Percentiles rank a stretch among this genome's conserved stretches.
Conservation (phyloP, 2,113 vertebrate species). For the Hippopotamus amphibius region DNA sequence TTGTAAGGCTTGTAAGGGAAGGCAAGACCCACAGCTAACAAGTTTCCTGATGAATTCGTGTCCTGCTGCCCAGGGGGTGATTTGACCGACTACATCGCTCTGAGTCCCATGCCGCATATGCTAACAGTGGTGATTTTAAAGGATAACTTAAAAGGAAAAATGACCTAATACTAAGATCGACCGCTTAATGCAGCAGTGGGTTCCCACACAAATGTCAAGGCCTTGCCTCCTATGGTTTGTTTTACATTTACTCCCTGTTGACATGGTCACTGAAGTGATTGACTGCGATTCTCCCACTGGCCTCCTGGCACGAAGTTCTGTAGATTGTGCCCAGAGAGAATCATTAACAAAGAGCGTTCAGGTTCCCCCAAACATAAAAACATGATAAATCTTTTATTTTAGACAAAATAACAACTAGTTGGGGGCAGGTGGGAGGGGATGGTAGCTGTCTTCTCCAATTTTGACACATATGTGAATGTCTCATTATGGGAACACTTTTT, state of each 20-base stretch:
- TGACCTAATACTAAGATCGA: background rate
- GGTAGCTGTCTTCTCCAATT: background rate
- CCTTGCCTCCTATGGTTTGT: background rate
- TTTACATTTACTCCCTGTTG: background rate
- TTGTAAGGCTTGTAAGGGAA: background rate
- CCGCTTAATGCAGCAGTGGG: background rate
- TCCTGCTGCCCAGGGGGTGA: rapidly evolving
- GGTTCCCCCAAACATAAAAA: background rate
- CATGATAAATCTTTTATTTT: background rate
- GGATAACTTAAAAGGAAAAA: background rate
- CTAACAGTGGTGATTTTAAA: background rate
- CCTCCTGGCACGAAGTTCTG: background rate
- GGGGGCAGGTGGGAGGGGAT: too few relatives aligned
- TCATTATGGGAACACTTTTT: background rate
- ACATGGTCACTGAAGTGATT: background rate
- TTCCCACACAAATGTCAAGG: background rate
- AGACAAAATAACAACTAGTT: background rate
- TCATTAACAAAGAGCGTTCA: background rate
- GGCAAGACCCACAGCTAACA: background rate
- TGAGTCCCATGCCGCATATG: background rate
- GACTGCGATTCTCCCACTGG: rapidly evolving
- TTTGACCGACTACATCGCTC: background rate
- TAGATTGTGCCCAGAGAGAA: background rate
- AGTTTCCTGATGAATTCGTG: background rate
- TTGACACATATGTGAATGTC: background rate